phyloP scores from a whole-genome alignment of 64 coral and sea anemone species.

The Orbicella faveolata region DNA sequence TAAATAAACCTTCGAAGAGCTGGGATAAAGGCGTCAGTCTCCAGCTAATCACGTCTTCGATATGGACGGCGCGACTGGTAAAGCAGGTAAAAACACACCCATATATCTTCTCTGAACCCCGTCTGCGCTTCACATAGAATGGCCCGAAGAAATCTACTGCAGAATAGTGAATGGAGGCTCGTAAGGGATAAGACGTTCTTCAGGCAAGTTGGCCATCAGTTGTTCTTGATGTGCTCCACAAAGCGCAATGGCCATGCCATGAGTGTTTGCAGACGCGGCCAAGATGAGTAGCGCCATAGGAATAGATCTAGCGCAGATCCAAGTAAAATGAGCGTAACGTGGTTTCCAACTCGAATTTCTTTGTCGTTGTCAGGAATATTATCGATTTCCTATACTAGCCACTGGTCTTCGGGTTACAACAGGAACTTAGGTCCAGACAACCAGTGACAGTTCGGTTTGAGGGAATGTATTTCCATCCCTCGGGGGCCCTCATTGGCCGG shows the following conservation, averaged over 20 bases:
- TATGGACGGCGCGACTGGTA: too few relatives aligned
- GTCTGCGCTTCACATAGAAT: too few relatives aligned
- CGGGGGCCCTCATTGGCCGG: constrained; percentile 27
- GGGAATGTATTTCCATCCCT: neutral
- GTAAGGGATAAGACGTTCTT: too few relatives aligned
- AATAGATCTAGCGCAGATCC: neutral
- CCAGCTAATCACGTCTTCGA: too few relatives aligned
- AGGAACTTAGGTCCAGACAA: constrained; percentile 41
- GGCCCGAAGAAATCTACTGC: too few relatives aligned
- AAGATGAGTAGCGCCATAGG: constrained; percentile 4
- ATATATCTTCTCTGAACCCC: too few relatives aligned
- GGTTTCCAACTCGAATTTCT: neutral
- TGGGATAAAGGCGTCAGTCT: too few relatives aligned
- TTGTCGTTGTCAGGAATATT: constrained; percentile 17
- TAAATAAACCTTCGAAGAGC: too few relatives aligned
- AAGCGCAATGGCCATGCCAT: constrained; percentile 36
- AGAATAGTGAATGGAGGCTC: too few relatives aligned
- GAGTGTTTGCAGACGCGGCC: constrained; percentile 1
- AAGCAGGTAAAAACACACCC: too few relatives aligned
- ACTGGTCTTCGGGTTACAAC: neutral
- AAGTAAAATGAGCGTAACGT: neutral
- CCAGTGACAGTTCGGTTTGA: neutral
- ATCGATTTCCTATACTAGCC: neutral
- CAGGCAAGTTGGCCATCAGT: too few relatives aligned
- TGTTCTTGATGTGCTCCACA: neutral